phyloP scores from a whole-genome alignment of 2,888 invertebrate genomes.

The Hyposoter dolosus region DNA sequence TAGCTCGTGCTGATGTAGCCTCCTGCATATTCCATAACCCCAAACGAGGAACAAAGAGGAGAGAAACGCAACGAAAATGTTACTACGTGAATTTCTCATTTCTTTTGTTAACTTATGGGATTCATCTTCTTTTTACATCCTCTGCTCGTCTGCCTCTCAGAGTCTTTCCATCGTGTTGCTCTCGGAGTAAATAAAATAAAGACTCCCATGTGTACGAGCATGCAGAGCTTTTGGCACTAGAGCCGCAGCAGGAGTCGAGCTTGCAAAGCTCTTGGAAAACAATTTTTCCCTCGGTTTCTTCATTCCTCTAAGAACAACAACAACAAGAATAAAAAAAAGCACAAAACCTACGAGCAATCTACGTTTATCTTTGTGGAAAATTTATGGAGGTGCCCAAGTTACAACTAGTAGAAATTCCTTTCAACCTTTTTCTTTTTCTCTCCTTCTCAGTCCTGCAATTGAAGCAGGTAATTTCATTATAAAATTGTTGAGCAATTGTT shows the following conservation, averaged over 20 bases:
- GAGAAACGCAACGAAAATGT: slow-evolving; percentile 25
- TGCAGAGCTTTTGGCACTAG: slow-evolving; percentile 33
- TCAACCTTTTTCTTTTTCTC: background rate
- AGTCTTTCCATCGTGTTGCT: background rate
- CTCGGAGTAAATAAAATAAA: slow-evolving; percentile 51
- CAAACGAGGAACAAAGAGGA: slow-evolving; percentile 35
- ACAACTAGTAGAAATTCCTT: background rate
- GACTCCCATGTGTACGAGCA: background rate
- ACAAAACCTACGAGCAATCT: slow-evolving; percentile 34
- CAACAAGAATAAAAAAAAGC: background rate
- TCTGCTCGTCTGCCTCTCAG: background rate
- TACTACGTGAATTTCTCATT: slow-evolving; percentile 30
- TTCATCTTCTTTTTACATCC: slow-evolving; percentile 21
- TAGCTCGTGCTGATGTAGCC: slow-evolving; percentile 55
- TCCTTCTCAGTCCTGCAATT: background rate
- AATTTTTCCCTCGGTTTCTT: slow-evolving; percentile 30
- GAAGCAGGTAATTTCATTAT: background rate
- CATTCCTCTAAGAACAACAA: background rate
- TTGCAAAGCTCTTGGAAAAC: slow-evolving; percentile 37
- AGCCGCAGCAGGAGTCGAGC: slow-evolving; percentile 18
- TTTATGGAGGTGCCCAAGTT: slow-evolving; percentile 12
- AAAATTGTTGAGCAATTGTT: slow-evolving; percentile 1
- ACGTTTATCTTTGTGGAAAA: slow-evolving; percentile 25
- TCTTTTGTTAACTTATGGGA: slow-evolving; percentile 13
- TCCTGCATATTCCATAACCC: slow-evolving; percentile 53